Evolutionary conservation across 1,140 invertebrate genomes (phyloP), one percentile per base, ranked within the genome.

Genomic region (Holcopasites calliopsidis): DNA sequence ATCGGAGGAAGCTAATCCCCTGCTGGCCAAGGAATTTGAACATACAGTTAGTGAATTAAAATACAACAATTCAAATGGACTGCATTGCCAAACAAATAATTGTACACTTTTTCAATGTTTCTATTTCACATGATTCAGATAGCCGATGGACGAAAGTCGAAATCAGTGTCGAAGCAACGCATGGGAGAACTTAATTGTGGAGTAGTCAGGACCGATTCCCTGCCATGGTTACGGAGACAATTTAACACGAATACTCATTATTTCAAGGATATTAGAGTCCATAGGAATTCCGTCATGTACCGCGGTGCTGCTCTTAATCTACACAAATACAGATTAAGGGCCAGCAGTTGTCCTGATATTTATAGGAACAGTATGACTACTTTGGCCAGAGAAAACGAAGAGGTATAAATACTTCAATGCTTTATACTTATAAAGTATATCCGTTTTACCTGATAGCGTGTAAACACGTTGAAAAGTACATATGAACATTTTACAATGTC

Each of bases 351-450:
- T 90, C 97, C 97, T 1, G 95, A 98, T 90, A 97, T 98, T 85
- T 97, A 97, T 87, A 94, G 95, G 80, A 97, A 97, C 87, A 97
- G 96, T 0, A 97, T 97, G 94, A 96, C 95, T 11, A 97, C 96
- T 1, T 94, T 97, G 26, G 94, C 95, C 35, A 94, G 95, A 86
- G 94, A 96, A 84, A 94, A 95, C 86, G 94, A 96, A 90, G 95
- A 95, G 92, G 93, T 94, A 55, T 16, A 35, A 61, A n/a, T n/a
- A n/a, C n/a, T n/a, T n/a, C n/a, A n/a, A n/a, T n/a, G n/a, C n/a
- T n/a, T n/a, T n/a, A n/a, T n/a, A n/a, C n/a, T n/a, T n/a, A n/a
- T n/a, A n/a, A n/a, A n/a, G n/a, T n/a, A n/a, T n/a, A n/a, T n/a
- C n/a, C n/a, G n/a, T n/a, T n/a, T n/a, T n/a, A n/a, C n/a, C n/a